A percentile compares a stretch with the other conserved stretches of the same genome.
These are phyloP conservation scores for Anoplopoma fimbria DNA, from an alignment of 2,113 vertebrate genomes.

Conservation along the genomic window DNA sequence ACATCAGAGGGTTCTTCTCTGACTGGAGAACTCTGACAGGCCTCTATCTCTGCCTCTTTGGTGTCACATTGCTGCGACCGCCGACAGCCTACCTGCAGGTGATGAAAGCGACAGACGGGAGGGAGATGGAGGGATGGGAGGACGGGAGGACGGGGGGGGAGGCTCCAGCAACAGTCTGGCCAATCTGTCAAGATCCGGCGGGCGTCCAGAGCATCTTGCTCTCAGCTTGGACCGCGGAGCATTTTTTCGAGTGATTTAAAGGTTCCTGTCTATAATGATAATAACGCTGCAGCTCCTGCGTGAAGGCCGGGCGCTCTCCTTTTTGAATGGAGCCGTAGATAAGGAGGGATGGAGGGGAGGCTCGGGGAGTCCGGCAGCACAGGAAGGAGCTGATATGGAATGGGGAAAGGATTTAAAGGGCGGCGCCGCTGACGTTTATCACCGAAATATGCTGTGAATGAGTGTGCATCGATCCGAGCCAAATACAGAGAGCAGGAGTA, in stretches of 20 bases:
- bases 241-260: slow-evolving; percentile 80
- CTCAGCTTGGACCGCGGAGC: slow-evolving; percentile 56
- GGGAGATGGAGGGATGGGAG: slow-evolving; percentile 34
- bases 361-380: slow-evolving; percentile 23
- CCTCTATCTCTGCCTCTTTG: slow-evolving; percentile 34
- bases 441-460: neutral
- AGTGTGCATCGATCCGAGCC: neutral
- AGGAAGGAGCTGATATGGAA: slow-evolving; percentile 37
- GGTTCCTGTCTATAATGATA: slow-evolving; percentile 71
- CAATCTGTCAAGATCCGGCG: slow-evolving; percentile 72
- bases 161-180: slow-evolving; percentile 49
- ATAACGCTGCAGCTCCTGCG: slow-evolving; percentile 64
- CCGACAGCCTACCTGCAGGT: slow-evolving; percentile 55
- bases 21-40: neutral
- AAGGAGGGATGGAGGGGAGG: slow-evolving; percentile 34
- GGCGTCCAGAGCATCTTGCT: slow-evolving; percentile 64
- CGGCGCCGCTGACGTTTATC: slow-evolving; percentile 1
- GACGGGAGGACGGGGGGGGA: no score
- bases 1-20: slow-evolving; percentile 15
- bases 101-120: slow-evolving; percentile 56
- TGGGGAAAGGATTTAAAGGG: slow-evolving; percentile 35
- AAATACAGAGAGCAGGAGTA: neutral
- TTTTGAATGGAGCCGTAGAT: slow-evolving; percentile 61
- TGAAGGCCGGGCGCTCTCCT: slow-evolving; percentile 31
- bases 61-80: slow-evolving; percentile 25